Percentiles rank a stretch among this genome's conserved stretches.
These are phyloP conservation scores for Platynereis dumerilii DNA, from an alignment of 2,888 invertebrate genomes.

Conservation along the genomic window DNA sequence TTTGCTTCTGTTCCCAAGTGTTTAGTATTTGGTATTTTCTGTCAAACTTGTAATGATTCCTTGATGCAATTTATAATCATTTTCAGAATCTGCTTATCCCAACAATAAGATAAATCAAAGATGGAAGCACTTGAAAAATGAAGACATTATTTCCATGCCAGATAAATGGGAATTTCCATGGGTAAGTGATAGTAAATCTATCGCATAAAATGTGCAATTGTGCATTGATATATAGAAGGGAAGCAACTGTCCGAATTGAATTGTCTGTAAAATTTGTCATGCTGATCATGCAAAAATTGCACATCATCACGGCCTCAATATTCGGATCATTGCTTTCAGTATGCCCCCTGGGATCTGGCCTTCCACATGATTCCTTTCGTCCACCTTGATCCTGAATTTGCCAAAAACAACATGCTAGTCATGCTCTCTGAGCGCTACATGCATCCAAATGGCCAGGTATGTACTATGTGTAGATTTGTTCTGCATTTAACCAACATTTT, in stretches of 20 bases:
- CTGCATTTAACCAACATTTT: no score
- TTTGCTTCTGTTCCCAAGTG: no score
- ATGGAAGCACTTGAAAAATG: constrained; percentile 59
- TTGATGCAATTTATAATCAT: not conserved
- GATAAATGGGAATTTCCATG: constrained; percentile 65
- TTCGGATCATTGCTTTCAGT: constrained; percentile 50
- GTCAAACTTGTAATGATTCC: no score
- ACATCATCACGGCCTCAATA: no score
- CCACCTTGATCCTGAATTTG: constrained; percentile 58
- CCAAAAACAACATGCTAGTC: constrained; percentile 61
- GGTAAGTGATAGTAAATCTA: no score
- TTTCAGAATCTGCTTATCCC: constrained; percentile 2
- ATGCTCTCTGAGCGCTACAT: constrained; percentile 62
- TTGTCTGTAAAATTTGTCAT: no score
- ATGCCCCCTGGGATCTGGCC: constrained; percentile 63
- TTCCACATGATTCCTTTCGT: constrained; percentile 62
- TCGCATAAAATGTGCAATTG: no score
- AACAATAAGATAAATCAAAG: constrained; percentile 33
- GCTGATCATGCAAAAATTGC: no score
- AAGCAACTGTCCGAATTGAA: no score
- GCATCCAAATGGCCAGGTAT: constrained; percentile 65
- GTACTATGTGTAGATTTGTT: constrained; percentile 1
- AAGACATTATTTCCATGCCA: constrained; percentile 63
- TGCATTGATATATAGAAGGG: no score
- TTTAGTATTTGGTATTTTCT: no score